Percentiles rank a stretch among this genome's conserved stretches.
These are phyloP conservation scores for Danio kyathit DNA, from an alignment of 2,797 vertebrate genomes.

Conservation along the genomic window DNA sequence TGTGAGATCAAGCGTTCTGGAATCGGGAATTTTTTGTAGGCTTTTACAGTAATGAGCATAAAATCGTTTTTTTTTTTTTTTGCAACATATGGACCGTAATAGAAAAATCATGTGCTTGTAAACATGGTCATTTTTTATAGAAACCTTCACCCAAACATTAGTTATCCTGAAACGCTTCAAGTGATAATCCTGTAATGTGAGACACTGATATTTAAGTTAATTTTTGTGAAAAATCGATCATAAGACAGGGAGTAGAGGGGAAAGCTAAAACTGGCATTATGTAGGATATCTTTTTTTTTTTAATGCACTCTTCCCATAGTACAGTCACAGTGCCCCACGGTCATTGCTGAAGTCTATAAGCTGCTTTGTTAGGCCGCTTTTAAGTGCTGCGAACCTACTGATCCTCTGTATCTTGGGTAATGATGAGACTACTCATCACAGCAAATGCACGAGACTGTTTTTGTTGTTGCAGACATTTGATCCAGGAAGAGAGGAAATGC, in stretches of 20 bases:
- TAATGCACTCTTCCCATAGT: constrained; percentile 30
- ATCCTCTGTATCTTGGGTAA: constrained; percentile 35
- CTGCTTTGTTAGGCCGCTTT: constrained; percentile 44
- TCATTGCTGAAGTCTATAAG: constrained; percentile 22
- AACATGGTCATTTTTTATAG: neutral
- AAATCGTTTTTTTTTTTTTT: neutral
- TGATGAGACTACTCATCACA: constrained; percentile 58
- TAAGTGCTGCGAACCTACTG: constrained; percentile 27
- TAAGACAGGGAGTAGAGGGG: neutral
- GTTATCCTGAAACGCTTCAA: neutral
- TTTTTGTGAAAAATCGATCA: neutral
- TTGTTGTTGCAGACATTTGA: constrained; percentile 59
- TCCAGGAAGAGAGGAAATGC: constrained; percentile 64
- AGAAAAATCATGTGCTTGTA: neutral
- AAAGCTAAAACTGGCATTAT: neutral
- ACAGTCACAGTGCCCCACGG: constrained; percentile 38
- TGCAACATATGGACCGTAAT: neutral
- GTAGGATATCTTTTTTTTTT: constrained; percentile 19
- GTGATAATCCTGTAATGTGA: neutral
- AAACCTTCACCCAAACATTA: neutral
- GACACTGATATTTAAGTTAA: neutral
- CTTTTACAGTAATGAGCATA: neutral
- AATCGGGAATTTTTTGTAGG: neutral
- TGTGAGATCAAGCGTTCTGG: neutral
- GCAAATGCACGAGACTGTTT: constrained; percentile 62